A percentile compares a stretch with the other conserved stretches of the same genome.
phyloP scores from a whole-genome alignment of 2,888 invertebrate species.

The Calameuta filiformis region DNA sequence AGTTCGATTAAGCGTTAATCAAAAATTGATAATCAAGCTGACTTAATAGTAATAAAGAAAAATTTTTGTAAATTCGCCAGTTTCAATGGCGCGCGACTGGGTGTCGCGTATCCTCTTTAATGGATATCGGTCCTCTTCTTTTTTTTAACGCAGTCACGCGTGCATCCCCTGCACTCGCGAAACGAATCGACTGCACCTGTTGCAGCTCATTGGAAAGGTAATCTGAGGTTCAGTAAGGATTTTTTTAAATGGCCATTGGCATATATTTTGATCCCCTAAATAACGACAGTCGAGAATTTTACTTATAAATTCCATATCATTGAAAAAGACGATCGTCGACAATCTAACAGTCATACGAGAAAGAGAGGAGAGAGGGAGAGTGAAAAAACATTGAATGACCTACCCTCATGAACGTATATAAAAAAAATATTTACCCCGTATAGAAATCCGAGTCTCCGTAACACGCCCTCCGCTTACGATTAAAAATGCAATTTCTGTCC shows the following conservation, averaged over 20 bases:
- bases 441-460: neutral
- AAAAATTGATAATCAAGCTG: neutral
- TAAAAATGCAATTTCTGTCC: neutral
- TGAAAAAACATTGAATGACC: too few species aligned
- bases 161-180: neutral
- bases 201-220: neutral
- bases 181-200: neutral
- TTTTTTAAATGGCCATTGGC: neutral
- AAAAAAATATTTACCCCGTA: neutral
- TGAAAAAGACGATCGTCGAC: neutral
- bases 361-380: too few species aligned
- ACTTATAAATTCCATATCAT: neutral
- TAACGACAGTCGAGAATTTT: too few species aligned
- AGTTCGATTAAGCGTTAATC: neutral
- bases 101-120: neutral
- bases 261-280: neutral
- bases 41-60: too few species aligned
- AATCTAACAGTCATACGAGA: neutral
- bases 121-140: neutral
- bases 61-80: neutral
- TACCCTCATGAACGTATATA: neutral
- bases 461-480: neutral
- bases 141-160: neutral
- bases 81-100: neutral
- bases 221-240: neutral